phyloP scores from a whole-genome alignment of 2,797 vertebrate species.

The Rhinichthys osculus region DNA sequence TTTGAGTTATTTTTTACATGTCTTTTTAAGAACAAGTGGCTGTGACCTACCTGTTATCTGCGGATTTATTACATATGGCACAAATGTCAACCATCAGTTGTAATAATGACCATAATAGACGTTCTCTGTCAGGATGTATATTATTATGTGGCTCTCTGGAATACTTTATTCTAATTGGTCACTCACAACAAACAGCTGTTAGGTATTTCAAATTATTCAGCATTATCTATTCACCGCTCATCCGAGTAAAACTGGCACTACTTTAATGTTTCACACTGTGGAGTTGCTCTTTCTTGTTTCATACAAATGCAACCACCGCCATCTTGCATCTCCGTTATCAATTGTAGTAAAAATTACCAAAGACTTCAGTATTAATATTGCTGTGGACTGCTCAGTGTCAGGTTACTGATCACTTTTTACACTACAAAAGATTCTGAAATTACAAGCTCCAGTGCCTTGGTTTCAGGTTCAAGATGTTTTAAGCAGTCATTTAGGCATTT shows the following conservation, averaged over 20 bases:
- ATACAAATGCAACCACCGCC: not conserved
- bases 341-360: not conserved
- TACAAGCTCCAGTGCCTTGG: not conserved
- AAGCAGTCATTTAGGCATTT: constrained; percentile 2
- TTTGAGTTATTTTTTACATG: constrained; percentile 1
- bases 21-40: constrained; percentile 7
- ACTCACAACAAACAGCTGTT: not conserved
- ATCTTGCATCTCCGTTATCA: not conserved
- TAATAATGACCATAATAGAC: not conserved
- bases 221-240: not conserved
- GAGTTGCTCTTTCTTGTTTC: not conserved
- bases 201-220: not conserved
- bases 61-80: not conserved
- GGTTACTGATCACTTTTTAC: not conserved
- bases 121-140: not conserved
- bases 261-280: not conserved
- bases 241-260: too few species aligned
- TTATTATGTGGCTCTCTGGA: not conserved
- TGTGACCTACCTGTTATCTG: not conserved
- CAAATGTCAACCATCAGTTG: constrained; percentile 2
- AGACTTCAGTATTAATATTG: not conserved
- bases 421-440: not conserved
- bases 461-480: not conserved
- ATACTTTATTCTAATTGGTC: not conserved
- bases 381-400: not conserved